Base-by-base conservation (phyloP, 2,888 invertebrate species). In the Drosophila affinis region DNA sequence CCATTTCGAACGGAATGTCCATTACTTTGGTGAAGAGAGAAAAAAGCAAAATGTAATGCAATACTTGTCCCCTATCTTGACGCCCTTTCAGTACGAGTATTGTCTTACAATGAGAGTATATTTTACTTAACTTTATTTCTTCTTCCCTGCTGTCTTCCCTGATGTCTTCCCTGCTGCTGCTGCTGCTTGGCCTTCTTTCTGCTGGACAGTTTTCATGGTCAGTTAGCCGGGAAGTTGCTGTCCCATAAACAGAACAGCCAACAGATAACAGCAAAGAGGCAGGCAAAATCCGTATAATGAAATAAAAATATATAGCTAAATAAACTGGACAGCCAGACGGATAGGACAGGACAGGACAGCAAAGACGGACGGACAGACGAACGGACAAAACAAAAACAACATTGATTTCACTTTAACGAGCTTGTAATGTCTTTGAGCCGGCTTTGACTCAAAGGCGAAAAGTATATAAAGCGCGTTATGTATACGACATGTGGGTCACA, bases 401-500 rank as follows among this genome's bases (percentile, higher is more conserved):
- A 85, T 85, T 88, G 85, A 85, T 85, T 88, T 88, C 83, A 88
- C 86, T 85, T 85, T 85, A 85, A 85, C 84, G 84, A 85, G 84
- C 88, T 85, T 87, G 84, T 87, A 85, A 87, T 85, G 88, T 84
- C 88, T 77, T 72, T 76, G 70, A 76, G 70, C 65, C 58, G 74
- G 68, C 74, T 39, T 39, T 39, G 39, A 39, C 39, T 74, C 57
- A 81, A 68, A 81, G 87, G 76, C 74, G 77, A 77, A 39, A 81
- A 87, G 87, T 87, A 87, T 81, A 87, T 81, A 83, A 85, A 87
- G 70, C 75, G 73, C 81, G 73, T 86, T 87, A 84, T 81, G 85
- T 84, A 84, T 81, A 81, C 76, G 84, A 81, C 85, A 81, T 81
- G 81, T 81, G 80, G 74, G 68, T 63, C 73, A 71, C 55, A 47